Evolutionary conservation across 2,888 invertebrate genomes (phyloP).

Genomic region (Conistra vaccinii): DNA sequence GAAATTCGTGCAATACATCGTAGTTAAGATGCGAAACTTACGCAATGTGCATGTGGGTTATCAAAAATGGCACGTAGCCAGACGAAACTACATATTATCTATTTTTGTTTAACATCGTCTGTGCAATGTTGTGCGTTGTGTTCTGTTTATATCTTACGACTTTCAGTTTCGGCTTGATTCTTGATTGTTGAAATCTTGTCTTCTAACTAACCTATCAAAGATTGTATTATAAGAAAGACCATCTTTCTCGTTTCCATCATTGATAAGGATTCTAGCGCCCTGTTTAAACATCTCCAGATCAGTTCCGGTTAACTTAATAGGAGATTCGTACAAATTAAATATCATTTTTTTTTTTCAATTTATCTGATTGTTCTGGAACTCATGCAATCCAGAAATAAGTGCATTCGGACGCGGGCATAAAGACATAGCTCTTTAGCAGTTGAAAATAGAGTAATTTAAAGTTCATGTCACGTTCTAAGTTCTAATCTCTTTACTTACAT

Average conservation of each 20-base stretch:
- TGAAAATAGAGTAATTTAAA: conserved; percentile 22
- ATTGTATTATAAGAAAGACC: background rate
- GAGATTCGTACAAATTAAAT: background rate
- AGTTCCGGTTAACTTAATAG: background rate
- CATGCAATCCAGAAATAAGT: no score
- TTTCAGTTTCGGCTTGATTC: background rate
- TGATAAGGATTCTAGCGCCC: background rate
- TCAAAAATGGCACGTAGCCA: conserved; percentile 59
- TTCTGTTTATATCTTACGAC: background rate
- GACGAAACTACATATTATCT: conserved; percentile 27
- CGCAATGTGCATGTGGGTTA: conserved; percentile 57
- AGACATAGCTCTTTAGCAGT: background rate
- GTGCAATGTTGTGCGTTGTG: conserved; percentile 23
- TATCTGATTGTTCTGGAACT: background rate
- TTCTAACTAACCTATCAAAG: background rate
- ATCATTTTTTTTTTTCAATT: background rate
- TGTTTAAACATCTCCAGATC: background rate
- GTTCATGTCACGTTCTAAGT: conserved; percentile 45
- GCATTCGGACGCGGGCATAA: background rate
- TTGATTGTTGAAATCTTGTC: background rate
- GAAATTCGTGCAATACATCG: conserved; percentile 1
- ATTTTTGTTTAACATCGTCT: conserved; percentile 47
- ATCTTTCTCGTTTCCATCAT: background rate
- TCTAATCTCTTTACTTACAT: conserved; percentile 23
- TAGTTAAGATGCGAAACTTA: conserved; percentile 40